Conservation (phyloP, 2,797 vertebrate genomes). For the Rousettus madagascariensis region DNA sequence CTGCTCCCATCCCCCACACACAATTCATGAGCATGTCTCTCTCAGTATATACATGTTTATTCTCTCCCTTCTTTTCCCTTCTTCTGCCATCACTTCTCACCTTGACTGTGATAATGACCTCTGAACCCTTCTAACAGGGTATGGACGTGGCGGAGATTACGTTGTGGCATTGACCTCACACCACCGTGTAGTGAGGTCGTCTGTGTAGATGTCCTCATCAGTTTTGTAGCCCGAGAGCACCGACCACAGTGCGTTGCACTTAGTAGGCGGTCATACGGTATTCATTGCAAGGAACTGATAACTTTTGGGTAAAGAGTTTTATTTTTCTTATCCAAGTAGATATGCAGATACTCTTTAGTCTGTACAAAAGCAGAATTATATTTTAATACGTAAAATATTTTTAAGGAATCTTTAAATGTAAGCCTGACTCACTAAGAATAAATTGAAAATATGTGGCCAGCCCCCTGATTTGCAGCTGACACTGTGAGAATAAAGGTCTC, state of each 20-base stretch:
- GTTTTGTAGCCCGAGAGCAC: not conserved
- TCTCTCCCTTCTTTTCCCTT: not conserved
- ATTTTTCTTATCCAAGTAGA: not conserved
- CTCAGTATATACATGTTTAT: not conserved
- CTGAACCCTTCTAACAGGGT: not conserved
- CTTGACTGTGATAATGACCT: not conserved
- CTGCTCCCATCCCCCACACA: not conserved
- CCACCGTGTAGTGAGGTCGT: not conserved
- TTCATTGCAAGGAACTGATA: not conserved
- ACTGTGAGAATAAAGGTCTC: not conserved
- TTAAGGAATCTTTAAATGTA: not conserved
- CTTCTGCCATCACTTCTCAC: not conserved
- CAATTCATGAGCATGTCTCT: accelerated
- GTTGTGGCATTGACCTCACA: not conserved
- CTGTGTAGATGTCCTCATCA: not conserved
- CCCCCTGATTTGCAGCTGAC: not conserved
- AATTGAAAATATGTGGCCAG: not conserved
- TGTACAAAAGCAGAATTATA: not conserved
- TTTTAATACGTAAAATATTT: not conserved
- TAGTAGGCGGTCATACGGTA: not conserved
- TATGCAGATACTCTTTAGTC: not conserved
- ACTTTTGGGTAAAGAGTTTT: not conserved
- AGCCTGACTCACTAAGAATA: not conserved
- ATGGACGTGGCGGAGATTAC: not conserved
- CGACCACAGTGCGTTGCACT: too few relatives aligned